These are phyloP conservation scores for Drosophila quasianomalipes DNA, from an alignment of 2,888 invertebrate species.

Conservation along the genomic window DNA sequence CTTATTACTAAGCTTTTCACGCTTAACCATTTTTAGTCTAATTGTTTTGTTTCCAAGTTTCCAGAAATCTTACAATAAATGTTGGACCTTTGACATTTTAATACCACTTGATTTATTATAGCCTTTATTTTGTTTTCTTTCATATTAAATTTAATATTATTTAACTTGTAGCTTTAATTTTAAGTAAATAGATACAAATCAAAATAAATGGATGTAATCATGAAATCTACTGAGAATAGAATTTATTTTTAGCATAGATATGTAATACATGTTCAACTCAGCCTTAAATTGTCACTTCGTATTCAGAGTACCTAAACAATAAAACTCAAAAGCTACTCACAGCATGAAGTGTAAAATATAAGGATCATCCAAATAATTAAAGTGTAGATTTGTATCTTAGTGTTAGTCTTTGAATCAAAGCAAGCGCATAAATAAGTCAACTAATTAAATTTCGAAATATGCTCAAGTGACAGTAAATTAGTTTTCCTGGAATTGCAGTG, in stretches of 20 bases:
- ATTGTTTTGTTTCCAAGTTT: neutral
- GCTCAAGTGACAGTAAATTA: slow-evolving; percentile 1
- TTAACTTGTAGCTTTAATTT: neutral
- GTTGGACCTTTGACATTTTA: too few relatives aligned
- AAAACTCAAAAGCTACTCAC: neutral
- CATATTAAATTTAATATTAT: neutral
- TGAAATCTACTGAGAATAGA: too few relatives aligned
- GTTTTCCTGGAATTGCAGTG: neutral
- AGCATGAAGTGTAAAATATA: neutral
- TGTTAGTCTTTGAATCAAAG: neutral
- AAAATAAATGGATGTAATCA: too few relatives aligned
- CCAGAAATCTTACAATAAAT: neutral
- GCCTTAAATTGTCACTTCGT: too few relatives aligned
- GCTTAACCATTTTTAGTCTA: neutral
- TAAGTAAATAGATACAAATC: too few relatives aligned
- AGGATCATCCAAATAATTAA: neutral
- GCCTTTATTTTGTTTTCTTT: neutral
- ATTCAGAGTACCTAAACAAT: neutral
- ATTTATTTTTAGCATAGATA: too few relatives aligned
- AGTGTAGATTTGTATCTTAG: neutral
- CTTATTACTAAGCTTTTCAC: neutral
- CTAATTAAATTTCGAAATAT: slow-evolving; percentile 4
- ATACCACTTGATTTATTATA: too few relatives aligned
- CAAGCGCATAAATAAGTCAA: neutral
- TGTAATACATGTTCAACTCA: too few relatives aligned